Conservation (phyloP, 1,140 invertebrate genomes). For the Leptopilina clavipes region DNA sequence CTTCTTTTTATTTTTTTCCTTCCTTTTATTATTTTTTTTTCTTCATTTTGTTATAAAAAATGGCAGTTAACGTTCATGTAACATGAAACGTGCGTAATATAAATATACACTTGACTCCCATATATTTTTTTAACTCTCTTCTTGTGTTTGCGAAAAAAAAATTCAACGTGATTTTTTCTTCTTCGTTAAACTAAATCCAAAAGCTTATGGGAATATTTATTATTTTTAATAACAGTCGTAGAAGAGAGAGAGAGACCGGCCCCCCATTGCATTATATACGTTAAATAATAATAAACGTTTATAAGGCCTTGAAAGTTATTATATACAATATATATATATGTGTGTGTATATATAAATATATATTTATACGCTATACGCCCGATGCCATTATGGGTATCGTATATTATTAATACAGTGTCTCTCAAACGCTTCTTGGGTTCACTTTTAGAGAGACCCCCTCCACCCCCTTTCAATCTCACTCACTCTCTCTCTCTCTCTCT, state of each 20-base stretch:
- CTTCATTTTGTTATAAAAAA: too few relatives aligned
- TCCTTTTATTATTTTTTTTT: too few relatives aligned
- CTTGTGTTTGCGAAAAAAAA: constrained; percentile 45
- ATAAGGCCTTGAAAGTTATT: constrained; percentile 75
- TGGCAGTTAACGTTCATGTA: not conserved
- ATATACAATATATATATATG: constrained; percentile 72
- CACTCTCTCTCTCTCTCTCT: constrained; percentile 37
- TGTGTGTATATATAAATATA: constrained; percentile 10
- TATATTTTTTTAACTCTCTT: too few relatives aligned
- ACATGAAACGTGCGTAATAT: constrained; percentile 14
- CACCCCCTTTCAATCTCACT: too few relatives aligned
- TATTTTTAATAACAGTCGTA: constrained; percentile 70
- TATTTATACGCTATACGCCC: constrained; percentile 62
- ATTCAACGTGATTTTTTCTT: constrained; percentile 65
- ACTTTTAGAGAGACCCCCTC: constrained; percentile 48
- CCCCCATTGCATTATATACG: constrained; percentile 74
- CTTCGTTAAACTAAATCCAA: constrained; percentile 62
- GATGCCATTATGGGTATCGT: constrained; percentile 75
- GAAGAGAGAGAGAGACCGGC: constrained; percentile 65
- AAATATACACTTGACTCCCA: not conserved
- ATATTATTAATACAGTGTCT: constrained; percentile 75
- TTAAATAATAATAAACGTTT: constrained; percentile 76
- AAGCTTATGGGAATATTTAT: constrained; percentile 58
- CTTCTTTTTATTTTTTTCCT: too few relatives aligned
- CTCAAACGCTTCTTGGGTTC: constrained; percentile 58